phyloP scores from a whole-genome alignment of 2,888 invertebrate species.

The Scaptomyza parva region DNA sequence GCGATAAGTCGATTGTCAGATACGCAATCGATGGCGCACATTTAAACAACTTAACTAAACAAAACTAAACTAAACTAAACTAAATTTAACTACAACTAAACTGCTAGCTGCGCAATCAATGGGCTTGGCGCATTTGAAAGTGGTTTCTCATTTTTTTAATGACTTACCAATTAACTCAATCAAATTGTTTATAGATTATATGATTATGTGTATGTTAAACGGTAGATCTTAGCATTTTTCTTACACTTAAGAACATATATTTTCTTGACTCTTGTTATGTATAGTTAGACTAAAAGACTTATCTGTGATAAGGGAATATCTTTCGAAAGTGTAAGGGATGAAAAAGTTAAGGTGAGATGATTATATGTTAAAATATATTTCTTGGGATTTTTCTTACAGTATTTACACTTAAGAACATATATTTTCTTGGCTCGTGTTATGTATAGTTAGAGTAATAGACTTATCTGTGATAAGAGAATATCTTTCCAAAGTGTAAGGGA shows the following conservation, averaged over 20 bases:
- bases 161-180: constrained; percentile 11
- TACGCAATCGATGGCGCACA: constrained; percentile 62
- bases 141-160: constrained; percentile 16
- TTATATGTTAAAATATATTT: too few species aligned
- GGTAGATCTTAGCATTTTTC: background rate
- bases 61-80: constrained; percentile 2
- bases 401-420: too few species aligned
- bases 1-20: constrained; percentile 60
- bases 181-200: background rate
- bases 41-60: constrained; percentile 23
- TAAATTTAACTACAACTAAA: constrained; percentile 6
- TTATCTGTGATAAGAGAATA: background rate
- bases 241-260: too few species aligned
- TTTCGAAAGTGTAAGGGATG: background rate
- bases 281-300: background rate
- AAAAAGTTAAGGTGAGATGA: too few species aligned
- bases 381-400: too few species aligned
- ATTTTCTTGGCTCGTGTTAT: too few species aligned
- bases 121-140: constrained; percentile 34
- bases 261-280: too few species aligned
- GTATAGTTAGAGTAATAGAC: too few species aligned
- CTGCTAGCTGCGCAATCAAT: constrained; percentile 27
- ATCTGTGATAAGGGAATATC: background rate
- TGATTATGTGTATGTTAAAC: background rate
- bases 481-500: background rate